Conservation (phyloP, 2,113 vertebrate genomes). For the Chitala chitala region DNA sequence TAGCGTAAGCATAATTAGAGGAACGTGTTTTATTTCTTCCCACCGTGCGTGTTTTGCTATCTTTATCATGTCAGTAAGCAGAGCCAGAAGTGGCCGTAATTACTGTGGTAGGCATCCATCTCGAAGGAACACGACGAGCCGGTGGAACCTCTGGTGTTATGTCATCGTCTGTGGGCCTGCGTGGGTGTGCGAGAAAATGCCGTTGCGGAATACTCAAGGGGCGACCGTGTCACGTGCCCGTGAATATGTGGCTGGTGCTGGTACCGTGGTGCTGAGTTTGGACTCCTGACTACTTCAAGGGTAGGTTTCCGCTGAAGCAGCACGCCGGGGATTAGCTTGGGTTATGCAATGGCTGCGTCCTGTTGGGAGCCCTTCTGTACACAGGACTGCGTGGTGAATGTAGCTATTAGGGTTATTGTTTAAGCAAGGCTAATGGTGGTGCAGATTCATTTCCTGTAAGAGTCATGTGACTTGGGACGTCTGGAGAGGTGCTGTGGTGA, state of each 20-base stretch:
- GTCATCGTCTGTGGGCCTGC: neutral
- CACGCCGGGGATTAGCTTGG: neutral
- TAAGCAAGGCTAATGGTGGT: neutral
- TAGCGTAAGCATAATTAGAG: neutral
- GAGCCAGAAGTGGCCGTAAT: neutral
- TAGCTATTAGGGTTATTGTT: neutral
- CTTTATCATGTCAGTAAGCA: neutral
- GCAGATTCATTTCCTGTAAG: neutral
- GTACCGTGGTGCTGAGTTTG: neutral
- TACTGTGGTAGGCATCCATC: neutral
- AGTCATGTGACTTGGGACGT: neutral
- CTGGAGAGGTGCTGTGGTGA: neutral
- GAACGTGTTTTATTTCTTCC: neutral
- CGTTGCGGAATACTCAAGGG: neutral
- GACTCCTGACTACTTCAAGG: neutral
- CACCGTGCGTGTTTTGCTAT: no score
- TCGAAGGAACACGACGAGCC: neutral
- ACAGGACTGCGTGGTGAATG: neutral
- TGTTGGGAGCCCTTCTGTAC: constrained; percentile 7
- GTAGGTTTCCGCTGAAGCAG: neutral
- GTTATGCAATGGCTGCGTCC: neutral
- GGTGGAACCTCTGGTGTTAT: constrained; percentile 5
- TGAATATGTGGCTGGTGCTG: neutral
- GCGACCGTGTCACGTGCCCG: neutral
- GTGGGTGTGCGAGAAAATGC: constrained; percentile 16